A percentile compares a stretch with the other conserved stretches of the same genome.
These are phyloP conservation scores for Falco berigora DNA, from an alignment of 2,797 vertebrate species.

Conservation along the genomic window DNA sequence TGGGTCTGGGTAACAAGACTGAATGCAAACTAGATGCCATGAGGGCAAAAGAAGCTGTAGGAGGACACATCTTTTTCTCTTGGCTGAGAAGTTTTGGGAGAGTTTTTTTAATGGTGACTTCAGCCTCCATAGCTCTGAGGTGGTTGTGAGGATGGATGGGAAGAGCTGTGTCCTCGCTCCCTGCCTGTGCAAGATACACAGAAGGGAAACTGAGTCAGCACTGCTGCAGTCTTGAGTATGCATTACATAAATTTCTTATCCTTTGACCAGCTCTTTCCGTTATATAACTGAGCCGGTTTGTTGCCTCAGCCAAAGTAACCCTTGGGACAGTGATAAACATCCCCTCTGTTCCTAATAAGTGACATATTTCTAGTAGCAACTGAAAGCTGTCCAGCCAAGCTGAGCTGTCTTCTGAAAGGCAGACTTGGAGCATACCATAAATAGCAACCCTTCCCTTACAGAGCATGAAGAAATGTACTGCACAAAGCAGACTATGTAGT, in stretches of 20 bases:
- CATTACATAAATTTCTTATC: not conserved
- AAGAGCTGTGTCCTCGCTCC: not conserved
- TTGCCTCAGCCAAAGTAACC: not conserved
- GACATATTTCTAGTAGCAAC: conserved; percentile 50
- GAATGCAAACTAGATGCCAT: fast-evolving
- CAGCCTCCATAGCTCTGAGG: not conserved
- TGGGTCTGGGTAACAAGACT: not conserved
- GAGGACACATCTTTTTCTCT: not conserved
- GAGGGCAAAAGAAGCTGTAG: not conserved
- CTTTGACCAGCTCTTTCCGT: conserved; percentile 36
- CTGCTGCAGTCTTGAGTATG: not conserved
- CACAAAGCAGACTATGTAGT: not conserved
- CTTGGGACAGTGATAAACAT: conserved; percentile 53
- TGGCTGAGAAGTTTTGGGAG: not conserved
- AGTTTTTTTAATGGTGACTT: not conserved
- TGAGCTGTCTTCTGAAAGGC: not conserved
- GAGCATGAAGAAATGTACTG: not conserved
- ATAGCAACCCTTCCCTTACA: conserved; percentile 29
- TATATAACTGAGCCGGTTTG: conserved; percentile 28
- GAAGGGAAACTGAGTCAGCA: not conserved
- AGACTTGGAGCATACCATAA: not conserved
- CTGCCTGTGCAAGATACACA: not conserved
- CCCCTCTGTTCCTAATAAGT: conserved; percentile 51
- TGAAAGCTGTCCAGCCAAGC: conserved; percentile 30
- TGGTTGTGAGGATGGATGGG: not conserved